Conservation (phyloP, 1,140 invertebrate genomes). For the Drosophila albomicans region DNA sequence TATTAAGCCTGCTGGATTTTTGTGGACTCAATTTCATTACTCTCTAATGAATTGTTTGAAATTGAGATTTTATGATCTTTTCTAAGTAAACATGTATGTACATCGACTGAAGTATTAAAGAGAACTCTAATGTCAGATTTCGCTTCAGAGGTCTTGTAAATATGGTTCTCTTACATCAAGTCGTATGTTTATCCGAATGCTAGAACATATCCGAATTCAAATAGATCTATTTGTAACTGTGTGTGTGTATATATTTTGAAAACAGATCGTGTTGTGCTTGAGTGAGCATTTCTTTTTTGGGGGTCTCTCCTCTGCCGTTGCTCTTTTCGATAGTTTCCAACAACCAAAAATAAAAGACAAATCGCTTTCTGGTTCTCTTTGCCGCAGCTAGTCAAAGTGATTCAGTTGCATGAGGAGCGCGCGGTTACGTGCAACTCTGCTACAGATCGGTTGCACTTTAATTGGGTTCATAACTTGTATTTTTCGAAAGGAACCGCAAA, state of each 20-base stretch:
- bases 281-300: slow-evolving; percentile 59
- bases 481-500: slow-evolving; percentile 33
- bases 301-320: slow-evolving; percentile 13
- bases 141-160: not conserved
- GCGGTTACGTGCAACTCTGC: slow-evolving; percentile 73
- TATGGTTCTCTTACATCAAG: not conserved
- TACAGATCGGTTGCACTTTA: slow-evolving; percentile 56
- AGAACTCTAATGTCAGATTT: not conserved
- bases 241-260: slow-evolving; percentile 46
- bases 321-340: slow-evolving; percentile 27
- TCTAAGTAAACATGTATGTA: not conserved
- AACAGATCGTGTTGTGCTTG: slow-evolving; percentile 60
- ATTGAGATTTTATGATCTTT: slow-evolving; percentile 1
- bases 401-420: slow-evolving; percentile 73
- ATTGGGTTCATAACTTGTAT: slow-evolving; percentile 23
- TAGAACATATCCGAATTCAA: not conserved
- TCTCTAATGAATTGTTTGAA: not conserved
- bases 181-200: not conserved
- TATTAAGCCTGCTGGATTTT: not conserved
- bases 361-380: slow-evolving; percentile 21
- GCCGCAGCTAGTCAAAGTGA: not conserved
- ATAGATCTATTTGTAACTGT: not conserved
- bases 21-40: too few species aligned
- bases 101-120: not conserved
- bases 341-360: slow-evolving; percentile 73